Conservation (phyloP, 2,113 vertebrate species). For the Suricata suricatta region DNA sequence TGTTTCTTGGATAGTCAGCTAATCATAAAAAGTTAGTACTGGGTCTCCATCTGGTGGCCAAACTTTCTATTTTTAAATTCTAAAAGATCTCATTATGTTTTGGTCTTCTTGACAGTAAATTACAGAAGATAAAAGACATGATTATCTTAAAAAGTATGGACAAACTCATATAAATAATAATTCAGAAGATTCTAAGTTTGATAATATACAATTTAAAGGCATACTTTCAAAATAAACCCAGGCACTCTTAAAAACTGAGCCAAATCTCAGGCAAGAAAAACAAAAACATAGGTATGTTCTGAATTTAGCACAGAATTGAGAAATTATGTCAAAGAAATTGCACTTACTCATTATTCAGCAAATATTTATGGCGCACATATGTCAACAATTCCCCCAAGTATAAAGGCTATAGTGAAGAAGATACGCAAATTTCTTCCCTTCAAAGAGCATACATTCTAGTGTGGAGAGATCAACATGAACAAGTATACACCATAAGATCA, state of each 20-base stretch:
- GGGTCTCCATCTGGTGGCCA: slow-evolving; percentile 78
- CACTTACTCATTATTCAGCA: background rate
- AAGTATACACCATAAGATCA: background rate
- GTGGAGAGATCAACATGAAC: background rate
- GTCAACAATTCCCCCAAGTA: background rate
- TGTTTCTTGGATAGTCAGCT: background rate
- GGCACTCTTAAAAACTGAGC: background rate
- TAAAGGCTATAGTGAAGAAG: background rate
- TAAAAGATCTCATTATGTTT: slow-evolving; percentile 12
- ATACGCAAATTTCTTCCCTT: background rate
- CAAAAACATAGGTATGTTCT: background rate
- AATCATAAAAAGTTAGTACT: slow-evolving; percentile 46
- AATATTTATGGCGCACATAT: background rate
- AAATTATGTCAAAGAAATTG: background rate
- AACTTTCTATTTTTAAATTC: slow-evolving; percentile 35
- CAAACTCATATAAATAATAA: background rate
- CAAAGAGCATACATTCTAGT: background rate
- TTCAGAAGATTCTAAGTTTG: background rate
- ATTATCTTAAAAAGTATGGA: slow-evolving; percentile 25
- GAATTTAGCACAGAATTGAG: background rate
- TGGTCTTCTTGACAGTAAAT: background rate
- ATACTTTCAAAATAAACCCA: slow-evolving; percentile 9
- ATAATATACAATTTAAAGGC: slow-evolving; percentile 1
- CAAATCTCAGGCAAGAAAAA: background rate
- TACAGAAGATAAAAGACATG: slow-evolving; percentile 14